Evolutionary conservation across 1,140 invertebrate species (phyloP).

Genomic region (Ephestia elutella): DNA sequence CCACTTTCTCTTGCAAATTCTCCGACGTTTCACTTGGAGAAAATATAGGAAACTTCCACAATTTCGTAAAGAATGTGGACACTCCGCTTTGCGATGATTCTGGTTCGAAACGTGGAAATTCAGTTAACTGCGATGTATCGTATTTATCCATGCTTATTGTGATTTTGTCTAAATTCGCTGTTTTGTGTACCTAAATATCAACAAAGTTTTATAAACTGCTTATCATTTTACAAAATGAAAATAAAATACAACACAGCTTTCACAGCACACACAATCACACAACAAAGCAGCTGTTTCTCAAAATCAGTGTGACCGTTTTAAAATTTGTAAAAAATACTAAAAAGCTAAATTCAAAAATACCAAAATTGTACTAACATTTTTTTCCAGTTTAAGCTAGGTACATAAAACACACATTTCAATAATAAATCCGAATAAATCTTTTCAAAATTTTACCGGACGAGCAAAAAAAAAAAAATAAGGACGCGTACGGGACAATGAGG

Average conservation of each 20-base stretch:
- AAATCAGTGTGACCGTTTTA: too few species aligned
- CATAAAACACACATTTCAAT: too few species aligned
- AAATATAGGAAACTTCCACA: constrained; percentile 68
- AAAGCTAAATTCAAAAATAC: too few species aligned
- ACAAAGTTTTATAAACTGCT: too few species aligned
- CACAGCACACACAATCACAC: background rate
- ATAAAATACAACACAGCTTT: background rate
- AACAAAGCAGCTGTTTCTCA: background rate
- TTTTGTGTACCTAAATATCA: constrained; percentile 10
- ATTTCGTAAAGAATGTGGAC: constrained; percentile 66
- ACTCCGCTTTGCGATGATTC: constrained; percentile 66
- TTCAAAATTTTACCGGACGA: too few species aligned
- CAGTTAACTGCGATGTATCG: constrained; percentile 64
- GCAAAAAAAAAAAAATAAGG: too few species aligned
- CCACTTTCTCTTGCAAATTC: constrained; percentile 36
- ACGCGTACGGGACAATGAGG: too few species aligned
- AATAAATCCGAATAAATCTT: too few species aligned
- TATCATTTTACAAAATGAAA: too few species aligned
- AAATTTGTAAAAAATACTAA: too few species aligned
- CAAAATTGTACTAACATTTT: too few species aligned
- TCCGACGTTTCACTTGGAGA: constrained; percentile 45
- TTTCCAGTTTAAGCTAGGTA: too few species aligned
- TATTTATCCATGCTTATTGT: constrained; percentile 55
- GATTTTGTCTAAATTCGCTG: background rate
- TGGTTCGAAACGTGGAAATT: constrained; percentile 65